Percentiles rank a stretch among this genome's conserved stretches.
phyloP scores from a whole-genome alignment of 2,888 invertebrate species.

The Cosmopolites sordidus region DNA sequence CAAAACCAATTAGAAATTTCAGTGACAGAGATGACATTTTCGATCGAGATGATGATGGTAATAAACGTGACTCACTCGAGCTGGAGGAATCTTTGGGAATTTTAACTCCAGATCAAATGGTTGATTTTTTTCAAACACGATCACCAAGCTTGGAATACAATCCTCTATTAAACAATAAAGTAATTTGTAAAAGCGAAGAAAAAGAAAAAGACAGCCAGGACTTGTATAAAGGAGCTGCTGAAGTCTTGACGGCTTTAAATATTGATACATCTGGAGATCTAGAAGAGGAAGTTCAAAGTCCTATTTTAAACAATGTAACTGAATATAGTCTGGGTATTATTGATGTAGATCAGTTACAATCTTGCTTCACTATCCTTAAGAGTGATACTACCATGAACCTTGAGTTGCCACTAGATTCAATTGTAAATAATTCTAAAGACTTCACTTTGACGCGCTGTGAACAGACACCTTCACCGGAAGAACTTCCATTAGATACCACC shows the following conservation, averaged over 20 bases:
- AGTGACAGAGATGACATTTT: not conserved
- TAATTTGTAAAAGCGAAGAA: conserved; percentile 13
- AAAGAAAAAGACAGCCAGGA: not conserved
- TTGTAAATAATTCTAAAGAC: conserved; percentile 43
- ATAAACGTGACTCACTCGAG: conserved; percentile 75
- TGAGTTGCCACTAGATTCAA: conserved; percentile 51
- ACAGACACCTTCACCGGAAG: conserved; percentile 81
- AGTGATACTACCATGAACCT: conserved; percentile 57
- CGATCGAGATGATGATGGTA: conserved; percentile 29
- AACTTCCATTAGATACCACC: conserved; percentile 73
- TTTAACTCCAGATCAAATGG: conserved; percentile 86
- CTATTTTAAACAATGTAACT: conserved; percentile 40
- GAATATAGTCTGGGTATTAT: conserved; percentile 48
- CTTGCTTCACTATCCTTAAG: conserved; percentile 50
- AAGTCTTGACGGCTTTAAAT: not conserved
- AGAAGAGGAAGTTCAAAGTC: conserved; percentile 38
- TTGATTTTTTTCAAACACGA: conserved; percentile 44
- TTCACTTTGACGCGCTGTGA: conserved; percentile 56
- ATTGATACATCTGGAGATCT: conserved; percentile 16
- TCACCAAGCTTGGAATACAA: conserved; percentile 30
- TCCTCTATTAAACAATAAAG: conserved; percentile 9
- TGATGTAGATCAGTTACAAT: conserved; percentile 57
- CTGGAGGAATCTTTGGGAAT: conserved; percentile 70
- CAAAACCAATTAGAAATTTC: conserved; percentile 26
- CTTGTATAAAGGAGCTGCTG: not conserved